A percentile compares a stretch with the other conserved stretches of the same genome.
Evolutionary conservation across 2,113 vertebrate species (phyloP).

Genomic region (Cygnus atratus): DNA sequence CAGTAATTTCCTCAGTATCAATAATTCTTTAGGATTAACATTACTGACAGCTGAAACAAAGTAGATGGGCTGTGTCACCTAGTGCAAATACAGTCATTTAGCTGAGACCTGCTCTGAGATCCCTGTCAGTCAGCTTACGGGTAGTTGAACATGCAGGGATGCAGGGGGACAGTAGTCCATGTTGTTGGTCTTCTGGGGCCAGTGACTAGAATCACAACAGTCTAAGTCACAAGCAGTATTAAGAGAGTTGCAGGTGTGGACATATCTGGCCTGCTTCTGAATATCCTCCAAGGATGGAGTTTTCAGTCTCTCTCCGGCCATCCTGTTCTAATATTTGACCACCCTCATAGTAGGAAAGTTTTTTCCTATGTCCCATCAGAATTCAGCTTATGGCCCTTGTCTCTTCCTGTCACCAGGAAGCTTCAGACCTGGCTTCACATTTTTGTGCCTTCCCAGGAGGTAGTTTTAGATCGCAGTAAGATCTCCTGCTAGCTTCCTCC

Average conservation of each 20-base stretch:
- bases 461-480: background rate
- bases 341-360: background rate
- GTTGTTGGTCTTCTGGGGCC: background rate
- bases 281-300: background rate
- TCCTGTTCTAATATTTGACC: background rate
- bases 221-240: background rate
- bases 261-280: background rate
- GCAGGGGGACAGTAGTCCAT: background rate
- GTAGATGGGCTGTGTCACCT: background rate
- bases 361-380: background rate
- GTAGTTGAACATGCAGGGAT: background rate
- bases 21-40: background rate
- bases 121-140: background rate
- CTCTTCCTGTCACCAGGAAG: background rate
- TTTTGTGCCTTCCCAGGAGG: background rate
- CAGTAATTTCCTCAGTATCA: slow-evolving; percentile 21
- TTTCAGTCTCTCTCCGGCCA: background rate
- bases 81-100: background rate
- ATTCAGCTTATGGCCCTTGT: background rate
- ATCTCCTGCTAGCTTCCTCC: background rate
- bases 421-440: background rate
- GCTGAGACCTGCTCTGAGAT: background rate
- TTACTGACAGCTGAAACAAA: background rate
- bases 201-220: background rate
- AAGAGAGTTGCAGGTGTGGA: background rate